Evolutionary conservation across 2,888 invertebrate species (phyloP).

Genomic region (Eumerus sabulonum): DNA sequence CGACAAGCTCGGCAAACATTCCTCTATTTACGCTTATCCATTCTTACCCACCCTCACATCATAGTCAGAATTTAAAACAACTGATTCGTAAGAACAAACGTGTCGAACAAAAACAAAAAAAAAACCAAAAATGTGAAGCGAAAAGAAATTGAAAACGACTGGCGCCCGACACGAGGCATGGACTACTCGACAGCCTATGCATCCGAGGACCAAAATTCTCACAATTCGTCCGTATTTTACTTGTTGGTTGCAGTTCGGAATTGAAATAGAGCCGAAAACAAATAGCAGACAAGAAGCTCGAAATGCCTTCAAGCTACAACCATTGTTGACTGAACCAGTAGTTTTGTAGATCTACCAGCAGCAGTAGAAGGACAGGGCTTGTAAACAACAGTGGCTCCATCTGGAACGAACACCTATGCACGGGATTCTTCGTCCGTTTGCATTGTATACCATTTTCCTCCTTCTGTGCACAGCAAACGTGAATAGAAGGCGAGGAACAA

Average conservation of each 20-base stretch:
- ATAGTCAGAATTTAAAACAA: slow-evolving; percentile 13
- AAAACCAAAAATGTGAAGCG: slow-evolving; percentile 23
- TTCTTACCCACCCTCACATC: too few relatives aligned
- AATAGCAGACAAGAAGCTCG: slow-evolving; percentile 45
- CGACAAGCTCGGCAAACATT: too few relatives aligned
- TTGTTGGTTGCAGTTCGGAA: slow-evolving; percentile 52
- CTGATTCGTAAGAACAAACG: slow-evolving; percentile 47
- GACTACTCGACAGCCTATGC: slow-evolving; percentile 31
- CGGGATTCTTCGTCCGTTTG: slow-evolving; percentile 3
- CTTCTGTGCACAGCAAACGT: slow-evolving; percentile 35
- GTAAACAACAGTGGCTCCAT: slow-evolving; percentile 18
- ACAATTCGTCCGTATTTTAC: slow-evolving; percentile 23
- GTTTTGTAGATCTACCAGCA: slow-evolving; percentile 31
- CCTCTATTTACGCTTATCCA: too few relatives aligned
- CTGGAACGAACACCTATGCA: slow-evolving; percentile 6
- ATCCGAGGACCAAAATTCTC: too few relatives aligned
- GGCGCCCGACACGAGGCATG: not conserved
- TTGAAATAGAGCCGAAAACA: slow-evolving; percentile 36
- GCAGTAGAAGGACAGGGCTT: slow-evolving; percentile 29
- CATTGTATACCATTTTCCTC: slow-evolving; percentile 22
- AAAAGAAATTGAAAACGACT: slow-evolving; percentile 54
- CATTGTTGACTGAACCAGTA: slow-evolving; percentile 59
- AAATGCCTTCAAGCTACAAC: slow-evolving; percentile 55
- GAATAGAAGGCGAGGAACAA: slow-evolving; percentile 25
- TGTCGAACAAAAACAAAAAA: slow-evolving; percentile 45